Evolutionary conservation across 2,888 invertebrate species (phyloP), one percentile per base, ranked within the genome.

Genomic region (Epistrophella euchroma): DNA sequence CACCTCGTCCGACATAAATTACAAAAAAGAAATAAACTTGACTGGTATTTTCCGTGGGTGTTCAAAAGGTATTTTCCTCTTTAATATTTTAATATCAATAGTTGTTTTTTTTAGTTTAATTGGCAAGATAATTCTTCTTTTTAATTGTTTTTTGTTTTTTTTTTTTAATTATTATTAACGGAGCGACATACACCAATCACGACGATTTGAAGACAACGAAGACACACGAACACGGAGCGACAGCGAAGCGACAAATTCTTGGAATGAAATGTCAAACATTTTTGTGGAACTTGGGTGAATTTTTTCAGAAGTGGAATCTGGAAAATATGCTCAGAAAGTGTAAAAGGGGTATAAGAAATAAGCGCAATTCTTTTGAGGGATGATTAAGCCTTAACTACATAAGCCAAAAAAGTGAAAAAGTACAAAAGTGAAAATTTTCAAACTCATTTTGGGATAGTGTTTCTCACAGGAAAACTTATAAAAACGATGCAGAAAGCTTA

Each of bases 211-310:
- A 85, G 80, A 80, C 80, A 80, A 85, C 85, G 45, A 62, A 43
- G 32, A 47, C 52, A 52, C 52, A 62, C 62, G 40, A 40, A 28
- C 2, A 73, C 56, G 76, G 81, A 85, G 47, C 19, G 64, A 75
- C 13, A 5, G 40, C 25, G 70, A 75, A 37, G 35, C 56, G 68
- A 81, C 85, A 70, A 73, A 77, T 76, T 85, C 81, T 81, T 73
- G 55, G 76, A 81, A 85, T 76, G 60, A 85, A 85, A 85, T 85
- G 85, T 85, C 85, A 85, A 81, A 85, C 76, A 56, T 1, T 47
- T 13, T 32, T 81, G 81, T 85, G 81, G 81, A 85, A 22, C 9
- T 15, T 50, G 40, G 45, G 7, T 6, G 35, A 52, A 58, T 58
- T 71, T 79, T 75, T 75, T 45, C 60, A 66, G 52, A 64, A 66